Base-by-base conservation (phyloP, 2,797 vertebrate species). In the Luscinia luscinia region DNA sequence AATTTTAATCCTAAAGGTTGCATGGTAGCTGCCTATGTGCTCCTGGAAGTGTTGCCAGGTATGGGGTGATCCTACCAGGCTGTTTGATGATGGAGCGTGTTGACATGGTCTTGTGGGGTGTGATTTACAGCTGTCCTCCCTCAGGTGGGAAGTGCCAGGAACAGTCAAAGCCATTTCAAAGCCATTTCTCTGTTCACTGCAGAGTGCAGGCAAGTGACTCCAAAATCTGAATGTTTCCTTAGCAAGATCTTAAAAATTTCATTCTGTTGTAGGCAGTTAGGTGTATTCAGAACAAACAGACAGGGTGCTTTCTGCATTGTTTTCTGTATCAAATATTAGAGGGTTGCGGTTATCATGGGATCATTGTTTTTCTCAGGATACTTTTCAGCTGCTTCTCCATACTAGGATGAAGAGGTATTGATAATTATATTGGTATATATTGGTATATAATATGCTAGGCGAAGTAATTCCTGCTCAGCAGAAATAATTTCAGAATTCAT, bases 1-100 rank as follows among this genome's bases (percentile, higher is more conserved):
- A 69, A 93, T 81, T 76, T 81, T 86, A 92, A 93, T 93, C 64
- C 54, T 64, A 15, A 40, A 83, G 46, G 41, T 72, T 87, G n/a
- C 3, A 4, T 87, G 68, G 51, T 64, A 75, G 3, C 58, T 68
- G 81, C n/a, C 36, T 89, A 7, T 41, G 52, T 90, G 84, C 61
- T 78, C 43, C 46, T 72, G 55, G 18, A 64, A 78, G 55, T 4
- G 3, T 87, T 92, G 34, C 52, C 76, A 75, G 40, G n/a, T 69
- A 9, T 58, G 66, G 79, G 41, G 36, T 89, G 84, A 92, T 89
- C 75, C 38, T 68, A 1, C n/a, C n/a, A 78, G 62, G 75, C 51
- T 4, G 7, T 80, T 69, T 81, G 78, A 85, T 63, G 82, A 51
- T 70, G 75, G 68, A 74, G n/a, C 54, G 24, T 77, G 54, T 58